Evolutionary conservation across 2,888 invertebrate genomes (phyloP).

Genomic region (Loripinus fragilis): DNA sequence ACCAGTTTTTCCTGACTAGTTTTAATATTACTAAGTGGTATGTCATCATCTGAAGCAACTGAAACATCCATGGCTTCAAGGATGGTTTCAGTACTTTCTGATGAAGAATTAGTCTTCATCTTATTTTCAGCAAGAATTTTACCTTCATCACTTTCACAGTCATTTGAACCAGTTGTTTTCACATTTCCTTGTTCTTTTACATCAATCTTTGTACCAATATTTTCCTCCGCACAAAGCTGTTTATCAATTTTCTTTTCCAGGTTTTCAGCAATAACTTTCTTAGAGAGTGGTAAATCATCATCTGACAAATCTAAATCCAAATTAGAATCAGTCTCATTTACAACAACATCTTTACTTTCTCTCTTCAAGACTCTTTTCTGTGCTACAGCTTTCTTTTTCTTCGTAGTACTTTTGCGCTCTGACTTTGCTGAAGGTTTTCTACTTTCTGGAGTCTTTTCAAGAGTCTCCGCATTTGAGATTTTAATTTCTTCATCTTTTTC

Average conservation of each 20-base stretch:
- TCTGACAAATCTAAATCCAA: slow-evolving; percentile 25
- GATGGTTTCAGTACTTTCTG: background rate
- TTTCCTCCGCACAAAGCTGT: background rate
- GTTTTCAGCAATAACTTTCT: slow-evolving; percentile 23
- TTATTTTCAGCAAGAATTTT: background rate
- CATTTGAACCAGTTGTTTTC: background rate
- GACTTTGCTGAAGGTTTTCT: slow-evolving; percentile 50
- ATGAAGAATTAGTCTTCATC: background rate
- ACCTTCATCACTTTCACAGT: background rate
- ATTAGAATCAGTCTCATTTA: slow-evolving; percentile 41
- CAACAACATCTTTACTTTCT: slow-evolving; percentile 34
- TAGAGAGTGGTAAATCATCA: slow-evolving; percentile 31
- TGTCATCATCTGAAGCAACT: slow-evolving; percentile 7
- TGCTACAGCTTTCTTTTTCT: slow-evolving; percentile 68
- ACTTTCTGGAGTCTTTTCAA: slow-evolving; percentile 67
- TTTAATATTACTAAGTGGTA: slow-evolving; percentile 2
- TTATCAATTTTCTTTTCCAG: slow-evolving; percentile 27
- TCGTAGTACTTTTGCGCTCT: slow-evolving; percentile 68
- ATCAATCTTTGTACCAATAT: background rate
- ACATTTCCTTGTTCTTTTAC: background rate
- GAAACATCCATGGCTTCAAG: slow-evolving; percentile 8
- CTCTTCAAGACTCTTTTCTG: slow-evolving; percentile 53
- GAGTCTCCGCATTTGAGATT: background rate
- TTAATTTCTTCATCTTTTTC: background rate
- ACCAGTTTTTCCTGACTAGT: background rate